phyloP scores from a whole-genome alignment of 2,797 vertebrate species.

The Liasis olivaceus region DNA sequence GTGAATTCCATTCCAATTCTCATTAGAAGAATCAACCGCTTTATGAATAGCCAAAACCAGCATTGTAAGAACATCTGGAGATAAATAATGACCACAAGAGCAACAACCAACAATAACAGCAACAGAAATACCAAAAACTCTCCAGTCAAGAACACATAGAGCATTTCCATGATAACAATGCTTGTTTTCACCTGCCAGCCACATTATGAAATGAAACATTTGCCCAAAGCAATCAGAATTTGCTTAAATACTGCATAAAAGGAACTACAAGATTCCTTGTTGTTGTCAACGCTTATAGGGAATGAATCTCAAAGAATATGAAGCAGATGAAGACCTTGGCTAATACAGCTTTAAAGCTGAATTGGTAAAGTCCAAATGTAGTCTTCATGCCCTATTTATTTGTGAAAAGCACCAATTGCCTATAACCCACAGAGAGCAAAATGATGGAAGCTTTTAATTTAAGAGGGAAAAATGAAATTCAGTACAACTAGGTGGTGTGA shows the following conservation, averaged over 20 bases:
- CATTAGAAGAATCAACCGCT: not conserved
- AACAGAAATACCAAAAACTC: not conserved
- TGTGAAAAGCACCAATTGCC: conserved; percentile 19
- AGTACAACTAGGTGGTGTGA: conserved; percentile 47
- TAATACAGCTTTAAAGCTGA: conserved; percentile 36
- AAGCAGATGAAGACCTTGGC: conserved; percentile 28
- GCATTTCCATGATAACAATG: conserved; percentile 59
- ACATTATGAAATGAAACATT: conserved; percentile 55
- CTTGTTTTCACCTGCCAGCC: conserved; percentile 45
- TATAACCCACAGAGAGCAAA: conserved; percentile 31
- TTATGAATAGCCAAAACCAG: conserved; percentile 5
- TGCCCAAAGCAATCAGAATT: conserved; percentile 37
- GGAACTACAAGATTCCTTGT: not conserved
- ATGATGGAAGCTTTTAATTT: conserved; percentile 66
- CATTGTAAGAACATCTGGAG: not conserved
- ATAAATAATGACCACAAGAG: conserved; percentile 28
- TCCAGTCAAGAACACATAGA: conserved; percentile 9
- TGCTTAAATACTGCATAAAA: conserved; percentile 47
- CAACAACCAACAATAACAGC: conserved; percentile 22
- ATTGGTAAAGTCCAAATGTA: conserved; percentile 18
- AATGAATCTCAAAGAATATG: conserved; percentile 19
- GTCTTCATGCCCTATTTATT: not conserved
- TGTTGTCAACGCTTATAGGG: conserved; percentile 13
- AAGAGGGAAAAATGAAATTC: conserved; percentile 57
- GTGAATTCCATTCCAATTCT: not conserved